Base-by-base conservation (phyloP, 2,797 vertebrate genomes). In the Enteromius mattozi region DNA sequence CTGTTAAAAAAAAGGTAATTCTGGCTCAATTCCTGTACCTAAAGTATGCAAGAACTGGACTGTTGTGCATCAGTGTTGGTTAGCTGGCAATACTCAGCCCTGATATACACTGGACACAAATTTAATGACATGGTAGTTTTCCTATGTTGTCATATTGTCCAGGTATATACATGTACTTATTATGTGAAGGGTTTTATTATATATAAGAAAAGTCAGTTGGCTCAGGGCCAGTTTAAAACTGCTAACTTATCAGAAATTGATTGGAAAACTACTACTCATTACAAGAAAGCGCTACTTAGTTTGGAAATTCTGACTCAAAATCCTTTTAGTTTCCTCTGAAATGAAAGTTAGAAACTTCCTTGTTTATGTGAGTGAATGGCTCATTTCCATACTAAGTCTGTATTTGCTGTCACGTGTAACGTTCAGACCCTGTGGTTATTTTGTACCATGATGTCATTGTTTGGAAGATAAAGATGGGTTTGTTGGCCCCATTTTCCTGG, bases 1-100 rank as follows among this genome's bases (percentile, higher is more conserved):
- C 97, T 0, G 86, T 97, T 61, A 98, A 99, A 92, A 99, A 98
- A 92, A 99, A 98, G 97, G 98, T 98, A 90, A 42, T 13, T 37
- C 30, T 54, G 12, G 51, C 17, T 74, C 24, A 27, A 63, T 30
- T 12, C 30, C 16, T 51, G 45, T 33, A 49, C 4, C 2, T 63
- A 30, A 63, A 30, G 24, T 30, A 63, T 30, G 59, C 24, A 63
- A 30, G 24, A 27, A 27, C 4, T 13, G 56, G 56, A 61, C 21
- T 9, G 4, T 37, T 37, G n/a, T 24, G 10, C n/a, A 27, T 61
- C 12, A 21, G 51, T 54, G 19, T 54, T 9, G 19, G 21, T 10
- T 56, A n/a, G 21, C 7, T 70, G 68, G n/a, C 37, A 42, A 42
- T 14, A 7, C 40, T 12, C 12, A 70, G 13, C 21, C 5, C 68